Evolutionary conservation across 1,140 invertebrate genomes (phyloP), one percentile per base, ranked within the genome.

Genomic region (Acromyrmex heyeri): DNA sequence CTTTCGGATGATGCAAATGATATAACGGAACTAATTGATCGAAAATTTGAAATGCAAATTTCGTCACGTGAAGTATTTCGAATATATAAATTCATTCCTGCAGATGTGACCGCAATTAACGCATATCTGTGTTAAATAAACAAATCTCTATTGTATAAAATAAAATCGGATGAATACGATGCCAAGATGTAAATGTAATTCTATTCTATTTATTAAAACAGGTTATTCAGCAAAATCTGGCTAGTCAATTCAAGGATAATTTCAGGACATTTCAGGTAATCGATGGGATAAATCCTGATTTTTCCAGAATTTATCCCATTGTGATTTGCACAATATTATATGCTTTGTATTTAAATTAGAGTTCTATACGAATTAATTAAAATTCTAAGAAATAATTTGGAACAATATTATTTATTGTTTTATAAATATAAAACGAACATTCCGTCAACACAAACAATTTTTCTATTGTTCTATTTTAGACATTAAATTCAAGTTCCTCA

Each of bases 1-100:
- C 69, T 64, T 61, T 48, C 34, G 24, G n/a, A 44, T 21, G 30
- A 73, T 73, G 70, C 55, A 61, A 83, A 61, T 73, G 59, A 14
- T 61, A 83, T 61, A 61, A 83, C 21, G 53, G 38, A 50, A 24
- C 34, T 64, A 61, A 83, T 83, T 48, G 24, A 50, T 48, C 24
- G 53, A 59, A 59, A 73, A 82, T 73, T 50, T 75, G n/a, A 50
- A 72, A 82, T 73, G 30, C 53, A 72, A 59, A 59, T 59, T 34
- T 55, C 8, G 6, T 59, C 5, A 10, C 48, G 8, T 27, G 64
- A 7, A 18, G 27, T 77, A 57, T 73, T 57, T 27, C 34, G 30
- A 77, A 44, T 38, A 27, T n/a, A 34, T 8, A 38, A 75, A 59
- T 75, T 59, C 10, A 59, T 75, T 59, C 10, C 30, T 21, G 48